Conservation (phyloP, 2,113 vertebrate species). For the Pterocles gutturalis region DNA sequence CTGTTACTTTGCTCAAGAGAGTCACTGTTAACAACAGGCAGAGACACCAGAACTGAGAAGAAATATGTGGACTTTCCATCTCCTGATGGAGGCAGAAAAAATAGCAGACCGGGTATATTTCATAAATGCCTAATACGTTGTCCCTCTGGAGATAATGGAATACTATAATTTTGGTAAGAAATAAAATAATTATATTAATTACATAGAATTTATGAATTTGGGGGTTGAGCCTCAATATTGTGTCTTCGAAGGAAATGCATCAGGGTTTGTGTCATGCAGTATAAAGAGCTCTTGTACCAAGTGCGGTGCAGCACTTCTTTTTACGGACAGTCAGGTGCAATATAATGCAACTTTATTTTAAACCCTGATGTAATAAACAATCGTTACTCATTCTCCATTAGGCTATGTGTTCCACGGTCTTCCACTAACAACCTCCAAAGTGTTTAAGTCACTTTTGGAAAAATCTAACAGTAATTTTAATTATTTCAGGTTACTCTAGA, state of each 20-base stretch:
- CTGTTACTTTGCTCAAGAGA: not conserved
- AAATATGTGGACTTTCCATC: not conserved
- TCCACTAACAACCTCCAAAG: not conserved
- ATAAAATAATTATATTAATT: not conserved
- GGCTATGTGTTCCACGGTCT: not conserved
- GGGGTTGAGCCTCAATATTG: not conserved
- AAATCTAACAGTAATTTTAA: not conserved
- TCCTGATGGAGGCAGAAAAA: not conserved
- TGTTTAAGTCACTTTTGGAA: not conserved
- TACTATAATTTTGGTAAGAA: not conserved
- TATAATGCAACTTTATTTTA: not conserved
- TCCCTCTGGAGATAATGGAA: not conserved
- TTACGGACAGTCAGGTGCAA: not conserved
- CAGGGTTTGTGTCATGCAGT: not conserved
- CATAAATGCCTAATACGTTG: not conserved
- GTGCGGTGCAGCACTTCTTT: not conserved
- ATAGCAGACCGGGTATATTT: not conserved
- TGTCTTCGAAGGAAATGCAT: not conserved
- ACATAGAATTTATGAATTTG: not conserved
- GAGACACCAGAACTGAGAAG: not conserved
- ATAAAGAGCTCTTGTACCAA: not conserved
- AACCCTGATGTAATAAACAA: not conserved
- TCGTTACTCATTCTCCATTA: not conserved
- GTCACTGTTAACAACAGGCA: not conserved
- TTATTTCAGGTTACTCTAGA: not conserved